Conservation (phyloP, 2,888 invertebrate genomes). For the Chaetogeoica ovagalla region DNA sequence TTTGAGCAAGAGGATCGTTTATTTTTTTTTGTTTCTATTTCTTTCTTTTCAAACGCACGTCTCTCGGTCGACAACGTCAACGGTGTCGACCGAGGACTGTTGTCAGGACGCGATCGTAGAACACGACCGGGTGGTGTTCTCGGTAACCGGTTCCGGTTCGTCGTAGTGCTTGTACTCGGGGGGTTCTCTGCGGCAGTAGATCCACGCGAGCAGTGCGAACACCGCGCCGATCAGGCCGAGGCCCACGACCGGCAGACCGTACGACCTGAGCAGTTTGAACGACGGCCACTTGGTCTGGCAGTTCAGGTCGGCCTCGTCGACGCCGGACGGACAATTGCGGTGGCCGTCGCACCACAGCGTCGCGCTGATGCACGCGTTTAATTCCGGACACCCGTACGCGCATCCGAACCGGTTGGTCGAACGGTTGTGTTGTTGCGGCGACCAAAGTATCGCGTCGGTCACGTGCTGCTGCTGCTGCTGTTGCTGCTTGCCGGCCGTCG, state of each 20-base stretch:
- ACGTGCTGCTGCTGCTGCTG: too few species aligned
- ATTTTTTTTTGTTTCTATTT: too few species aligned
- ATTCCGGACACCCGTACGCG: constrained; percentile 73
- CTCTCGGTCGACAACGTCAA: constrained; percentile 90
- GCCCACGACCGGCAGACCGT: constrained; percentile 54
- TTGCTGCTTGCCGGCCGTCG: background rate
- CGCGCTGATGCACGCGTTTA: constrained; percentile 79
- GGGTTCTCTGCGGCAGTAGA: constrained; percentile 25
- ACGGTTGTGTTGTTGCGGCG: constrained; percentile 36
- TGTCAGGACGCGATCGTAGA: constrained; percentile 79
- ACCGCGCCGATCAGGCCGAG: constrained; percentile 54
- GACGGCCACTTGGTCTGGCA: constrained; percentile 60
- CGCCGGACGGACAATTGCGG: constrained; percentile 77
- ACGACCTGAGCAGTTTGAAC: constrained; percentile 55
- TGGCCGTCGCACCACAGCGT: constrained; percentile 81
- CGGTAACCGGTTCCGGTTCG: constrained; percentile 67
- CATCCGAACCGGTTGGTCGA: constrained; percentile 67
- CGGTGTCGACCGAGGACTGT: constrained; percentile 86
- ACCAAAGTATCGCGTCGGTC: background rate
- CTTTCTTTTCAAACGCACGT: constrained; percentile 83
- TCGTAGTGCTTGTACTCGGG: constrained; percentile 18
- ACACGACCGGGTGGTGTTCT: constrained; percentile 68
- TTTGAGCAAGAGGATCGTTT: constrained; percentile 26
- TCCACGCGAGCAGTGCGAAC: constrained; percentile 47
- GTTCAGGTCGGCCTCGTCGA: constrained; percentile 78